A percentile compares a stretch with the other conserved stretches of the same genome.
Conservation (phyloP, 1,140 invertebrate genomes). For the Adoxophyes honmai region DNA sequence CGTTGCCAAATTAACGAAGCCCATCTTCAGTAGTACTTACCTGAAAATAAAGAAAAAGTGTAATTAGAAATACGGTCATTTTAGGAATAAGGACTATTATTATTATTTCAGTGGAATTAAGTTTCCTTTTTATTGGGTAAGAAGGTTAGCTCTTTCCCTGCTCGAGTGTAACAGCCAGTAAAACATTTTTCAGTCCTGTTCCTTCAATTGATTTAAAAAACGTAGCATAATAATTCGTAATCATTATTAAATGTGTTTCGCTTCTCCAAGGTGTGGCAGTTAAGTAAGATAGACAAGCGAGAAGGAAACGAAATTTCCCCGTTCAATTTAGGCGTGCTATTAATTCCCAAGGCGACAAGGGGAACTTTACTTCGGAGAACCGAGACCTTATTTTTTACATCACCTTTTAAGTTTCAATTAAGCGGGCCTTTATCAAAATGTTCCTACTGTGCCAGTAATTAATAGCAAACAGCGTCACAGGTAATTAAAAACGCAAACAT, state of each 20-base stretch:
- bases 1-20: not conserved
- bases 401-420: not conserved
- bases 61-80: not conserved
- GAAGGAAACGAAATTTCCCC: not conserved
- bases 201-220: too few relatives aligned
- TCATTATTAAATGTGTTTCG: too few relatives aligned
- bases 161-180: too few relatives aligned
- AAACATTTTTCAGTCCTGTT: too few relatives aligned
- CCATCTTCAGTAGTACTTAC: not conserved
- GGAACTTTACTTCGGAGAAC: not conserved
- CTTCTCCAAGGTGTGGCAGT: not conserved
- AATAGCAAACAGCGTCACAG: not conserved
- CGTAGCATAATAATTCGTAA: too few relatives aligned
- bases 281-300: not conserved
- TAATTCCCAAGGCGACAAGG: constrained; percentile 1
- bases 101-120: too few relatives aligned
- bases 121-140: too few relatives aligned
- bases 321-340: not conserved
- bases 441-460: not conserved
- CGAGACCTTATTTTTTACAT: not conserved
- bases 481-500: not conserved
- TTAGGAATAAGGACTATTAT: too few relatives aligned
- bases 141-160: too few relatives aligned
- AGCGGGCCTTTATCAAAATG: not conserved
- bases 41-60: not conserved